A percentile compares a stretch with the other conserved stretches of the same genome.
Conservation (phyloP, 1,140 invertebrate genomes). For the Hyles vespertilio region DNA sequence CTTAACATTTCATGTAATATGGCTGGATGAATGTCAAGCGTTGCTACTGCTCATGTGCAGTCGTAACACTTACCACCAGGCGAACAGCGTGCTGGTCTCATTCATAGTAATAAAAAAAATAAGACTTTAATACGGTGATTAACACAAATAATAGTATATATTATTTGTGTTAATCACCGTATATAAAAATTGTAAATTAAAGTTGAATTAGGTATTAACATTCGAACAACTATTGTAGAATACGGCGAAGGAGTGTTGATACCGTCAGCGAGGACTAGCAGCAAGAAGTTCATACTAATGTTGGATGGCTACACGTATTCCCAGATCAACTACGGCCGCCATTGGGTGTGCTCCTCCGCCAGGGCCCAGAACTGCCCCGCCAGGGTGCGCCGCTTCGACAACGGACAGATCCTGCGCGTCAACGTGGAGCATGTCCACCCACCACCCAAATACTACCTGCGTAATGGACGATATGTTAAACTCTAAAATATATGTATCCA, state of each 20-base stretch:
- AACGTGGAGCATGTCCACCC: slow-evolving; percentile 28
- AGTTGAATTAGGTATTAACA: too few relatives aligned
- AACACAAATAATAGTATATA: too few relatives aligned
- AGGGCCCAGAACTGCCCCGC: slow-evolving; percentile 30
- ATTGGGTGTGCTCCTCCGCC: slow-evolving; percentile 49
- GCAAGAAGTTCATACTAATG: slow-evolving; percentile 50
- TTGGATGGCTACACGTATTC: slow-evolving; percentile 48
- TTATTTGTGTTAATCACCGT: too few relatives aligned
- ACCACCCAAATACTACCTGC: slow-evolving; percentile 27
- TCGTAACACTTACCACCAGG: too few relatives aligned
- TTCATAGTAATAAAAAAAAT: too few relatives aligned
- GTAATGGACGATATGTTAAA: slow-evolving; percentile 28
- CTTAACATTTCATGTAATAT: too few relatives aligned
- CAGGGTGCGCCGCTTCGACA: slow-evolving; percentile 18
- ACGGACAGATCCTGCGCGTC: slow-evolving; percentile 17
- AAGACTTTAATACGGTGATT: too few relatives aligned
- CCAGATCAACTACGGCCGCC: slow-evolving; percentile 36
- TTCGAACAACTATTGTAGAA: neutral
- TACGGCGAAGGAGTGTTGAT: neutral
- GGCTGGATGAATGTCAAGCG: too few relatives aligned
- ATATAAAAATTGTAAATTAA: too few relatives aligned
- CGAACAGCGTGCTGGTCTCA: too few relatives aligned
- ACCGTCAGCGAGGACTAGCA: slow-evolving; percentile 28
- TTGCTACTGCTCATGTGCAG: too few relatives aligned
- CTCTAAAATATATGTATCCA: slow-evolving; percentile 10